Evolutionary conservation across 2,113 vertebrate species (phyloP), one percentile per base, ranked within the genome.

Genomic region (Xerus inauris): DNA sequence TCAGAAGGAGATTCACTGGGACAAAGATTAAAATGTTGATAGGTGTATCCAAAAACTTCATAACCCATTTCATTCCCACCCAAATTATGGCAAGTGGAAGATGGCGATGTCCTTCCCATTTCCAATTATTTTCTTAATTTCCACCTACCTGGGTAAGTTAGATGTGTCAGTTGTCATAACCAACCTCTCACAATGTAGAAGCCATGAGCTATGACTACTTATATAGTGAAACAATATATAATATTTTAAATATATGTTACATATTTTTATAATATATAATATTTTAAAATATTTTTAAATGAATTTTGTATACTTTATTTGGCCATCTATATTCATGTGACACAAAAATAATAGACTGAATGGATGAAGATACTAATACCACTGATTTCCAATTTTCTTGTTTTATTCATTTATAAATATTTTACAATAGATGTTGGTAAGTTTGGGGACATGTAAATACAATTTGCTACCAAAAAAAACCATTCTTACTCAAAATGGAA

Each of bases 321-420:
- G 45, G 54, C 5, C 19, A 72, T 62, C 47, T 81, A 19, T 51
- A 92, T 57, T 59, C 73, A 62, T 28, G 38, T 72, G 51, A 91
- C 57, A 91, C 22, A 94, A 87, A 96, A 89, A 30, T 75, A 30
- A 35, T 76, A 96, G 20, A 13, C n/a, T 85, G 24, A 94, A 65
- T 3, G 81, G 54, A 73, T 38, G 20, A 59, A 95, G 49, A 82
- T 65, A 86, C 73, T n/a, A 88, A 89, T 8, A 84, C 5, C 49
- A 85, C 4, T 24, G 17, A 79, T 65, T 94, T 77, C 42, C 40
- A 87, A 80, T 42, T 72, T 79, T 87, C 65, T 88, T 49, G 7
- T 22, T 22, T 38, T 90, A 57, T 81, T 88, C 12, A 45, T 65
- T 28, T 80, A 90, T 26, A 83, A 86, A 64, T 45, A 47, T 90